Conservation (phyloP, 1,140 invertebrate species). For the Pseudobourletiella spinata region DNA sequence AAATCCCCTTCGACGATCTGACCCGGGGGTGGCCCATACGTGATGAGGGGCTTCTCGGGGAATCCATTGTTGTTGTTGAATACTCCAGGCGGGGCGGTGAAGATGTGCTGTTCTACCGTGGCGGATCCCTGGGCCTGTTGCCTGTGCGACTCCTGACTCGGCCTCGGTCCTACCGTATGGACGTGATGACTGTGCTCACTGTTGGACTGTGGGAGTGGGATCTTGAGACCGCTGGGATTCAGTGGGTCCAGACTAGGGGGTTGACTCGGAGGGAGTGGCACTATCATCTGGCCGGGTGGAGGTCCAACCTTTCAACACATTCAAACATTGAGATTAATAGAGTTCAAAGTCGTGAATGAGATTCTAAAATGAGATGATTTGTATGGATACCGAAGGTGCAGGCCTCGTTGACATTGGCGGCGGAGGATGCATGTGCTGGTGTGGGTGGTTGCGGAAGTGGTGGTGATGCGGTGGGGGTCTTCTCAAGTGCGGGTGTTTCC, state of each 20-base stretch:
- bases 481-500: slow-evolving; percentile 5
- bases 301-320: no score
- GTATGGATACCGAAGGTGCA: no score
- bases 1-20: neutral
- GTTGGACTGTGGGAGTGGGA: neutral
- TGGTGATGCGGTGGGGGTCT: slow-evolving; percentile 10
- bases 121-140: neutral
- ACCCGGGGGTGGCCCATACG: neutral
- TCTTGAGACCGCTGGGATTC: neutral
- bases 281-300: neutral
- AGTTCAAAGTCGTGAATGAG: no score
- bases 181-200: neutral
- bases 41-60: neutral
- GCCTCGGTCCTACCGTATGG: no score
- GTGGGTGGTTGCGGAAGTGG: neutral
- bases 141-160: no score
- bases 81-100: neutral
- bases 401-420: no score
- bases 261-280: neutral
- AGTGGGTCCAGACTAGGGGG: neutral
- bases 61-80: neutral
- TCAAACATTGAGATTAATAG: no score
- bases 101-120: neutral
- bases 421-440: no score
- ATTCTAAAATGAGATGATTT: no score